These are phyloP conservation scores for Petrocephalus schoutedeni DNA, from an alignment of 2,797 vertebrate genomes.

Conservation along the genomic window DNA sequence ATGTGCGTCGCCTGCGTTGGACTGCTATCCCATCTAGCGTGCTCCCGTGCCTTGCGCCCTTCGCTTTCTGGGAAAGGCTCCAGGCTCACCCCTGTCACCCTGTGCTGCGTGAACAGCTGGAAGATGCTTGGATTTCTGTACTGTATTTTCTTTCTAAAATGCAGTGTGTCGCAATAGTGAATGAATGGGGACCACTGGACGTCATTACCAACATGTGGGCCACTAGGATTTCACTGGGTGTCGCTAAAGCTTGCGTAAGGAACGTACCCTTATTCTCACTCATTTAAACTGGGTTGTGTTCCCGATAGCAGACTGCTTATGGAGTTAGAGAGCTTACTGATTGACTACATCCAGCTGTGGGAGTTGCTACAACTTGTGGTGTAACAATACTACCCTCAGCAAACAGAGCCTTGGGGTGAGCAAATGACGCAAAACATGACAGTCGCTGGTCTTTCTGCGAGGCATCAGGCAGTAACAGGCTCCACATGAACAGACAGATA, in stretches of 20 bases:
- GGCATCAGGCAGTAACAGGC: slow-evolving; percentile 49
- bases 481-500: slow-evolving; percentile 43
- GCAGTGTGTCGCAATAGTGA: background rate
- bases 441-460: slow-evolving; percentile 38
- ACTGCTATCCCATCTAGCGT: background rate
- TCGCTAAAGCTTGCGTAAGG: background rate
- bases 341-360: background rate
- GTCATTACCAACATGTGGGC: background rate
- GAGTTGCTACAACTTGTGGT: background rate
- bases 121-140: background rate
- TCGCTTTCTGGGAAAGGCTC: background rate
- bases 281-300: background rate
- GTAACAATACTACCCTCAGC: background rate
- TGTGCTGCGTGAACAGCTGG: background rate
- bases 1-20: background rate
- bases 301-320: background rate
- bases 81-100: background rate
- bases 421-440: slow-evolving; percentile 35
- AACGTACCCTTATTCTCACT: background rate
- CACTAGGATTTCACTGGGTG: background rate
- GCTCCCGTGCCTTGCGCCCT: background rate
- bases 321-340: slow-evolving; percentile 17
- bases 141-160: background rate
- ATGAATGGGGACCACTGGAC: background rate
- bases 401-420: slow-evolving; percentile 10